These are phyloP conservation scores for Palloptera scutellata DNA, from an alignment of 2,888 invertebrate genomes.

Conservation along the genomic window DNA sequence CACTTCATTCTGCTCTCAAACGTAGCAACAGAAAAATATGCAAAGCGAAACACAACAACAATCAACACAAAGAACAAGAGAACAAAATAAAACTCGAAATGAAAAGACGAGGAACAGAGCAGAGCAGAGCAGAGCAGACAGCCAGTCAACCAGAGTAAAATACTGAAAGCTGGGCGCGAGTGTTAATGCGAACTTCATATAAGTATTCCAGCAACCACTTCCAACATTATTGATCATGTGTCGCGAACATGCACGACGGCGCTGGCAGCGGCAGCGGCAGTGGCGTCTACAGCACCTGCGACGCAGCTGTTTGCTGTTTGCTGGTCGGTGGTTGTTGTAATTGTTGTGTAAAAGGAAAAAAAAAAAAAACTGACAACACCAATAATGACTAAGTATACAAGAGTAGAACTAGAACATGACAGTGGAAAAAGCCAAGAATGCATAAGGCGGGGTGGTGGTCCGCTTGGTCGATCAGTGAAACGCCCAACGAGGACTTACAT, in stretches of 20 bases:
- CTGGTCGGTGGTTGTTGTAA: too few relatives aligned
- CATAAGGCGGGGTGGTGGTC: too few relatives aligned
- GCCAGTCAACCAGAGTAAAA: neutral
- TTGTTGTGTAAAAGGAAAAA: too few relatives aligned
- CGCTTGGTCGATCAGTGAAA: too few relatives aligned
- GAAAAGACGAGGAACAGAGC: neutral
- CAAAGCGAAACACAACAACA: conserved; percentile 23
- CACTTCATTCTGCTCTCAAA: neutral
- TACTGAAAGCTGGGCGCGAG: too few relatives aligned
- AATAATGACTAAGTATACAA: too few relatives aligned
- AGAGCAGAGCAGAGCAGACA: neutral
- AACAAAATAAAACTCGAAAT: neutral
- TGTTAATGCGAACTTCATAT: neutral
- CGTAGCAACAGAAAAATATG: neutral
- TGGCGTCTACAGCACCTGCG: conserved; percentile 6
- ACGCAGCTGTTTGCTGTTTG: neutral
- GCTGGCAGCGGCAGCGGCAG: neutral
- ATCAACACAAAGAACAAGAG: neutral
- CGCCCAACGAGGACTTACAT: too few relatives aligned
- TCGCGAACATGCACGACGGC: conserved; percentile 17
- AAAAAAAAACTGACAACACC: too few relatives aligned
- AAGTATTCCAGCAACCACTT: conserved; percentile 35
- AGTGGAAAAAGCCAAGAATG: too few relatives aligned
- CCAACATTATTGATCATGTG: conserved; percentile 34
- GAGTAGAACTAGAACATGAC: too few relatives aligned